A percentile compares a stretch with the other conserved stretches of the same genome.
phyloP scores from a whole-genome alignment of 2,113 vertebrate genomes.

The Aegypius monachus region DNA sequence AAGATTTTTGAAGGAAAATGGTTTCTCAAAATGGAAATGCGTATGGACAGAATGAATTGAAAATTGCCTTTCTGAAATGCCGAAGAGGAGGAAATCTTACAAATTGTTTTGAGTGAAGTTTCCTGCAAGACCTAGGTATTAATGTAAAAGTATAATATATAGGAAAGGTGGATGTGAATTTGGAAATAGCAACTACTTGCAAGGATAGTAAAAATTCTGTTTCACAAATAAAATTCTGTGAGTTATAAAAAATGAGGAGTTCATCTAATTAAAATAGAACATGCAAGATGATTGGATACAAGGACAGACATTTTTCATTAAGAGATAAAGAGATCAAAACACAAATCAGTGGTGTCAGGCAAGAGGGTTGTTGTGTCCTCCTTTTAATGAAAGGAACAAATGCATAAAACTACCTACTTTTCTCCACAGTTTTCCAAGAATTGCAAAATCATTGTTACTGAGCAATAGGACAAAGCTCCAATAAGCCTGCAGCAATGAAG shows the following conservation, averaged over 20 bases:
- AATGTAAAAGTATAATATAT: background rate
- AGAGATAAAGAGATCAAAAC: background rate
- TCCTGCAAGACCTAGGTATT: background rate
- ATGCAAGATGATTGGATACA: background rate
- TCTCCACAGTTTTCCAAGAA: background rate
- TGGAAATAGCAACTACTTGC: background rate
- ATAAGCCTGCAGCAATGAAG: background rate
- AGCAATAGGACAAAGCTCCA: background rate
- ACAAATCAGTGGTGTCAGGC: background rate
- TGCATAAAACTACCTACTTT: background rate
- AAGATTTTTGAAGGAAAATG: background rate
- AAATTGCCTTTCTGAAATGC: background rate
- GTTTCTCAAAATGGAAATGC: background rate
- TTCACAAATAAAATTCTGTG: background rate
- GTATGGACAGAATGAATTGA: fast-evolving
- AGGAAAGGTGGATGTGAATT: background rate
- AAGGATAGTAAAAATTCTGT: background rate
- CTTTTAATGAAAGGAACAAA: background rate
- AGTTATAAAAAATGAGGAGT: background rate
- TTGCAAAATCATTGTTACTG: background rate
- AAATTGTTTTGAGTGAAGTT: background rate
- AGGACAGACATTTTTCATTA: background rate
- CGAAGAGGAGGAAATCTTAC: background rate
- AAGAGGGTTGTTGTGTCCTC: background rate
- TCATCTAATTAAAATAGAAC: background rate